These are phyloP conservation scores for Linepithema humile DNA, from an alignment of 1,140 invertebrate species.

Conservation along the genomic window DNA sequence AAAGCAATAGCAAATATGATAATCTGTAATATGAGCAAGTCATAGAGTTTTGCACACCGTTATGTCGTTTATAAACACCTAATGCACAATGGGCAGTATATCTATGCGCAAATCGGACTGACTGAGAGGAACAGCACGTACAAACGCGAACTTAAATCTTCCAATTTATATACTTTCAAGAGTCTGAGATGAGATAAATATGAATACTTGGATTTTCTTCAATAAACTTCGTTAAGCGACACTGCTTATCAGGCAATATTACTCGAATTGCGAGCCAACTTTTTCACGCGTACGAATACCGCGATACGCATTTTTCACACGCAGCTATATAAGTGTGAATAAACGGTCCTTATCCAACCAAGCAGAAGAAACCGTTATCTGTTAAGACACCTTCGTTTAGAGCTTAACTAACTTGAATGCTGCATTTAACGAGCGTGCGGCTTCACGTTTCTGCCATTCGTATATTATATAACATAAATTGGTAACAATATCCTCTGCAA, in stretches of 20 bases:
- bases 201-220: conserved; percentile 6
- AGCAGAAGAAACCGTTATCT: neutral
- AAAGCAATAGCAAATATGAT: conserved; percentile 32
- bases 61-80: conserved; percentile 3
- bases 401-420: neutral
- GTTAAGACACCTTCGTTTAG: neutral
- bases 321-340: neutral
- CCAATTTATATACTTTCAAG: conserved; percentile 29
- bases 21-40: conserved; percentile 44
- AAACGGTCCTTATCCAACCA: neutral
- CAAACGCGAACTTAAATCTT: conserved; percentile 1
- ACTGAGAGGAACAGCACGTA: neutral
- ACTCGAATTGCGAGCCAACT: neutral
- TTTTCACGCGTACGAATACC: neutral
- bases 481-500: neutral
- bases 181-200: neutral
- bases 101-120: conserved; percentile 13
- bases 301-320: conserved; percentile 1
- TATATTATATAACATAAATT: neutral
- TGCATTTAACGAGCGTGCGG: neutral
- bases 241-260: conserved; percentile 4
- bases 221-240: conserved; percentile 12
- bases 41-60: neutral
- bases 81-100: conserved; percentile 34
- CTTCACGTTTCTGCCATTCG: neutral